Evolutionary conservation across 1,140 invertebrate species (phyloP).

Genomic region (Ips typographus): DNA sequence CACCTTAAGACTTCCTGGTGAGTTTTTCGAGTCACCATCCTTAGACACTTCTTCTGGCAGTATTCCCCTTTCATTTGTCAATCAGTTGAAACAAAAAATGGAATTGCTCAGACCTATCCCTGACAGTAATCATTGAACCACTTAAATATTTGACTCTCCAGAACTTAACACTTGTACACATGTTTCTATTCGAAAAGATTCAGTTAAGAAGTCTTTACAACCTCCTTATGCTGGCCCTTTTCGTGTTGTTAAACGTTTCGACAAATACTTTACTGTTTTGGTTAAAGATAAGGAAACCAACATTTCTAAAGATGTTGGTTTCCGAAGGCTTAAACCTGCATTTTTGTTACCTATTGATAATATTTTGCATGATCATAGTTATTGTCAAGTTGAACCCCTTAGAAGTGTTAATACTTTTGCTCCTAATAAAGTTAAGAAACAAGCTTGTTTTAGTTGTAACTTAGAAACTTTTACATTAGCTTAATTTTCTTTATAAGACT

Average conservation of each 20-base stretch:
- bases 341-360: background rate
- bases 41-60: background rate
- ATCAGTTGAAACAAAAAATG: constrained; percentile 4
- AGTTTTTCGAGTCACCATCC: constrained; percentile 11
- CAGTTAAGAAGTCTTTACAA: constrained; percentile 8
- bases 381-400: no score
- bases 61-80: background rate
- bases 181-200: constrained; percentile 4
- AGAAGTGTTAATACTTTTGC: no score
- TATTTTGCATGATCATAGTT: background rate
- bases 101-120: constrained; percentile 5
- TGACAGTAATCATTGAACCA: background rate
- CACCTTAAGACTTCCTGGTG: constrained; percentile 43
- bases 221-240: constrained; percentile 4
- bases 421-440: no score
- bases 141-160: background rate
- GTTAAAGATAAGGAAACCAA: constrained; percentile 1
- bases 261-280: background rate
- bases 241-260: background rate
- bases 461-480: no score
- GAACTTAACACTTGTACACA: constrained; percentile 6
- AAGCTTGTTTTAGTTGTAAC: no score
- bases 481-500: no score
- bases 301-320: constrained; percentile 3
- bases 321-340: constrained; percentile 1